Base-by-base conservation (phyloP, 2,797 vertebrate genomes). In the Salmo trutta region DNA sequence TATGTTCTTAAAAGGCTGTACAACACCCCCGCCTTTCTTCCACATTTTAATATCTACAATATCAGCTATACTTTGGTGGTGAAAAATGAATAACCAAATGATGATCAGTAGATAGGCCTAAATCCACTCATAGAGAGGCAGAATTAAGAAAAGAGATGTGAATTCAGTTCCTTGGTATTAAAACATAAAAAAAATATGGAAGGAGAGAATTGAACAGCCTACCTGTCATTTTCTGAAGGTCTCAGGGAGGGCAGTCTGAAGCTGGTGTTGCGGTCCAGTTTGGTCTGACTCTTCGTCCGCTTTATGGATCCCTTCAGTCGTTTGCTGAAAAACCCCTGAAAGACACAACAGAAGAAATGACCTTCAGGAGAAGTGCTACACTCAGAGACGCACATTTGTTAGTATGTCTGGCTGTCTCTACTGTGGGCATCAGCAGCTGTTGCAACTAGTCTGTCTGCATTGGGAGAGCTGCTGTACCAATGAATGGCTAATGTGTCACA, bases 241-340 rank as follows among this genome's bases (percentile, higher is more conserved):
- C 94, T 93, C 29, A 97, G 93, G 0, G 95, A 96, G 0, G 96
- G 97, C 69, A 98, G 95, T 33, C 95, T 95, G 87, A 99, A 97
- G 76, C 97, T 99, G 3, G 96, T 94, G 86, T 96, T 98, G 72
- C 98, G 92, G 92, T 99, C 98, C 90, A 99, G 91, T 73, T 98
- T 99, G 67, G 96, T 97, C 56, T 99, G 98, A 86, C 98, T 99
- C 93, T 97, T 98, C 1, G 97, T 98, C 87, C 98, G 96, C 91
- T 99, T 99, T 91, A 99, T 98, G 86, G 98, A 99, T 21, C 98
- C 96, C 93, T 99, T 99, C 75, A 99, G 94, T 69, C 97, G 96
- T 88, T 97, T 99, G 83, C 97, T 98, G 94, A 99, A 97, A 88
- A 99, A 99, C 2, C 96, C 96, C 98, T 99, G 83, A 71, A 62